phyloP scores from a whole-genome alignment of 2,797 vertebrate genomes.

The Ammospiza maritima region DNA sequence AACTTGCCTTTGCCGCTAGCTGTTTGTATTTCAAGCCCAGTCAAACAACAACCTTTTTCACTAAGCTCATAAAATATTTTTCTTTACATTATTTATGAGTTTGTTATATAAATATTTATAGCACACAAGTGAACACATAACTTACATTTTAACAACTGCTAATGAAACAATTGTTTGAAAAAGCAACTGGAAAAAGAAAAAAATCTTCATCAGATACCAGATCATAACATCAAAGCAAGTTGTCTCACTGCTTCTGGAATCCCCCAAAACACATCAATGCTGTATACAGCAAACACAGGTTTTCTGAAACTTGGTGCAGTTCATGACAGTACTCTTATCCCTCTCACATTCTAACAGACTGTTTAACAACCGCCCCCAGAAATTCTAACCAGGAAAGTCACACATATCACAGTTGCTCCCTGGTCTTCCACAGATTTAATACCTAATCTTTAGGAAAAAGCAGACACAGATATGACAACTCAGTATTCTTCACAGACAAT shows the following conservation, averaged over 20 bases:
- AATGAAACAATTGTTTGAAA: neutral
- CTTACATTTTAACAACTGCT: neutral
- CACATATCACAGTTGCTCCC: neutral
- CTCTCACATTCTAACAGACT: neutral
- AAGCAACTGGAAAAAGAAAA: neutral
- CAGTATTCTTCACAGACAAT: neutral
- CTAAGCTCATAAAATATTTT: neutral
- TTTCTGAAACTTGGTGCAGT: neutral
- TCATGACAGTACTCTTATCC: neutral
- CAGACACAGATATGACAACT: neutral
- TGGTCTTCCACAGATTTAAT: neutral
- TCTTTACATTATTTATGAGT: neutral
- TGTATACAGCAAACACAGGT: neutral
- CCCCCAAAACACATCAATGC: neutral
- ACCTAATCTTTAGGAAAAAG: neutral
- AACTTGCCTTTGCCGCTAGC: conserved; percentile 14
- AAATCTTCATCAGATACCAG: neutral
- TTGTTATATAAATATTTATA: neutral
- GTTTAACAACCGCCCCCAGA: neutral
- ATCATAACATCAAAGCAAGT: conserved; percentile 15
- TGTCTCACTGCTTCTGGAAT: neutral
- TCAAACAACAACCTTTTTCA: neutral
- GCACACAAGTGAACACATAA: neutral
- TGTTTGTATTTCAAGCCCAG: conserved; percentile 10
- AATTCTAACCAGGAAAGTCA: neutral